Evolutionary conservation across 2,888 invertebrate species (phyloP).

Genomic region (Choristoneura rosaceana): DNA sequence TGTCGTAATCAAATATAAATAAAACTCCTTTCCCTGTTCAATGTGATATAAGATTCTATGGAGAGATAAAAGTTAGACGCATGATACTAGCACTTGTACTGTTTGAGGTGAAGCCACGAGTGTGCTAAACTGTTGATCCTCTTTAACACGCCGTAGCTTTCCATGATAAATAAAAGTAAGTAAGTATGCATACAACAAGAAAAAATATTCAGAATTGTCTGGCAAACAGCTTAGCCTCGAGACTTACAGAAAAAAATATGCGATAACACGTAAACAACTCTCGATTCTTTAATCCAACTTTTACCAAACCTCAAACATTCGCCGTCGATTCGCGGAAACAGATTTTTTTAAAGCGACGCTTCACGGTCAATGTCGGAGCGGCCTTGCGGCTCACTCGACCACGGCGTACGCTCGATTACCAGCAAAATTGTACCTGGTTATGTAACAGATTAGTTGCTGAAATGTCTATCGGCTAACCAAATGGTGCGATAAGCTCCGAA

Average conservation of each 20-base stretch:
- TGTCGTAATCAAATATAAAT: not conserved
- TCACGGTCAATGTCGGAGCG: constrained; percentile 83
- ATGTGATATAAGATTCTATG: constrained; percentile 3
- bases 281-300: constrained; percentile 22
- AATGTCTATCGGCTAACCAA: constrained; percentile 58
- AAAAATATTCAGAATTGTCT: not conserved
- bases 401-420: constrained; percentile 65
- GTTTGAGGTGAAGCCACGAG: constrained; percentile 32
- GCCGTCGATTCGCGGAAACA: constrained; percentile 80
- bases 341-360: constrained; percentile 69
- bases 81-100: constrained; percentile 24
- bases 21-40: not conserved
- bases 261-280: not conserved
- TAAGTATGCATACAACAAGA: not conserved
- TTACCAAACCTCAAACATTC: constrained; percentile 44
- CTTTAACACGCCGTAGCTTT: constrained; percentile 3
- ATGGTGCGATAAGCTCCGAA: constrained; percentile 3
- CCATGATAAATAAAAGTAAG: not conserved
- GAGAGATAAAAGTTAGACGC: not conserved
- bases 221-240: not conserved
- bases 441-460: constrained; percentile 68
- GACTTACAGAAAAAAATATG: not conserved
- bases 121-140: constrained; percentile 15
- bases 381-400: constrained; percentile 76
- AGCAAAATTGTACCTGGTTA: constrained; percentile 71